Percentiles rank a stretch among this genome's conserved stretches.
phyloP scores from a whole-genome alignment of 2,113 vertebrate species.

The Cebidichthys violaceus region DNA sequence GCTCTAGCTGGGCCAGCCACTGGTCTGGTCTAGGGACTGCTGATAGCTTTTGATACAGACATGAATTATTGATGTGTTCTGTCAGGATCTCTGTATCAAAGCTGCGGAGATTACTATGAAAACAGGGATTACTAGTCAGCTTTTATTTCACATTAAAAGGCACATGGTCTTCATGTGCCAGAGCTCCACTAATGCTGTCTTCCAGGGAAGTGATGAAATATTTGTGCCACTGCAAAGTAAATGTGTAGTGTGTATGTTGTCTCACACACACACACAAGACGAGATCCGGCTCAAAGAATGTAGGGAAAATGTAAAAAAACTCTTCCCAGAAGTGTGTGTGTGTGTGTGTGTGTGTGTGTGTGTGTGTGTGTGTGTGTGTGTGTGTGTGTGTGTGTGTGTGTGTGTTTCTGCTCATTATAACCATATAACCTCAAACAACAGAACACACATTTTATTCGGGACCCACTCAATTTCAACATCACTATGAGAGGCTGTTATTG shows the following conservation, averaged over 20 bases:
- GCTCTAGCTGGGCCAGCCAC: slow-evolving; percentile 40
- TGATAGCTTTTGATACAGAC: slow-evolving; percentile 41
- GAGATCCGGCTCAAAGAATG: too few species aligned
- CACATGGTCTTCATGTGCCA: not conserved
- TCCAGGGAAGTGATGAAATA: not conserved
- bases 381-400: not conserved
- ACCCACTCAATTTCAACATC: not conserved
- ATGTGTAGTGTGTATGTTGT: too few species aligned
- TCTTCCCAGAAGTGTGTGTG: too few species aligned
- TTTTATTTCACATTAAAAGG: not conserved
- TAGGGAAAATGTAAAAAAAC: too few species aligned
- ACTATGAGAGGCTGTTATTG: not conserved
- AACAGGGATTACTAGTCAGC: slow-evolving; percentile 11
- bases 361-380: too few species aligned
- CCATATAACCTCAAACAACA: not conserved
- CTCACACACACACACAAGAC: too few species aligned
- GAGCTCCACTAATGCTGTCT: not conserved
- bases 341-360: too few species aligned
- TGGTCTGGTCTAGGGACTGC: slow-evolving; percentile 36
- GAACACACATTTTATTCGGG: not conserved
- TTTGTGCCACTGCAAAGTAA: not conserved
- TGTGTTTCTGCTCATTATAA: not conserved
- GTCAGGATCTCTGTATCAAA: slow-evolving; percentile 27
- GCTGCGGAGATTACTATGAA: slow-evolving; percentile 12
- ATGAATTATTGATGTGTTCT: slow-evolving; percentile 39